These are phyloP conservation scores for Tiliacea citrago DNA, from an alignment of 2,888 invertebrate species.

Conservation along the genomic window DNA sequence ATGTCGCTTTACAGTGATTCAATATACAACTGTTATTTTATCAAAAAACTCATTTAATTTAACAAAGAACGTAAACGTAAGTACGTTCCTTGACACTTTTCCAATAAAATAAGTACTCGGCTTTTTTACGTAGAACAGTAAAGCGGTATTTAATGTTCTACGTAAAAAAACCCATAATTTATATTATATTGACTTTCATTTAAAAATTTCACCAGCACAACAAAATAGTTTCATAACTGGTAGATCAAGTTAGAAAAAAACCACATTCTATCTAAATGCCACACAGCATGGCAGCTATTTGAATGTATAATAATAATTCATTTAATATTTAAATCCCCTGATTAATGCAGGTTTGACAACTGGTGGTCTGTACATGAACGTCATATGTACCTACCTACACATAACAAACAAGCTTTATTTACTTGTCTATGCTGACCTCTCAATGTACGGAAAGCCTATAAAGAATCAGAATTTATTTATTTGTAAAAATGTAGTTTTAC, in stretches of 20 bases:
- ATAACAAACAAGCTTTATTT: neutral
- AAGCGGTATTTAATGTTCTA: neutral
- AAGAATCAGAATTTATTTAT: too few species aligned
- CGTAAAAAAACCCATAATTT: neutral
- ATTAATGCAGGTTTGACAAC: slow-evolving; percentile 37
- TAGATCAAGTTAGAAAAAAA: neutral
- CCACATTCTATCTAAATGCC: slow-evolving; percentile 39
- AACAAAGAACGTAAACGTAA: neutral
- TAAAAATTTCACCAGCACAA: neutral
- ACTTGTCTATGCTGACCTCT: neutral
- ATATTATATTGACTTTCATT: neutral
- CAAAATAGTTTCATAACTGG: slow-evolving; percentile 19
- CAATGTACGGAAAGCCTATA: neutral
- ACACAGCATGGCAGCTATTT: slow-evolving; percentile 26
- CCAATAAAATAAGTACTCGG: too few species aligned
- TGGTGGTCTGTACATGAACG: slow-evolving; percentile 23
- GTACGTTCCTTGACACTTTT: too few species aligned
- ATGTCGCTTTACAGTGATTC: neutral
- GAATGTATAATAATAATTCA: slow-evolving; percentile 46
- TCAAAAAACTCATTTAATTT: neutral
- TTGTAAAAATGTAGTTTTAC: too few species aligned
- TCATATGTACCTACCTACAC: too few species aligned
- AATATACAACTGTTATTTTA: neutral
- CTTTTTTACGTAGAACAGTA: too few species aligned
- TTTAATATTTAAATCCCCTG: slow-evolving; percentile 29